Percentiles rank a stretch among this genome's conserved stretches.
Conservation (phyloP, 2,888 invertebrate species). For the Platycheirus rosarum region DNA sequence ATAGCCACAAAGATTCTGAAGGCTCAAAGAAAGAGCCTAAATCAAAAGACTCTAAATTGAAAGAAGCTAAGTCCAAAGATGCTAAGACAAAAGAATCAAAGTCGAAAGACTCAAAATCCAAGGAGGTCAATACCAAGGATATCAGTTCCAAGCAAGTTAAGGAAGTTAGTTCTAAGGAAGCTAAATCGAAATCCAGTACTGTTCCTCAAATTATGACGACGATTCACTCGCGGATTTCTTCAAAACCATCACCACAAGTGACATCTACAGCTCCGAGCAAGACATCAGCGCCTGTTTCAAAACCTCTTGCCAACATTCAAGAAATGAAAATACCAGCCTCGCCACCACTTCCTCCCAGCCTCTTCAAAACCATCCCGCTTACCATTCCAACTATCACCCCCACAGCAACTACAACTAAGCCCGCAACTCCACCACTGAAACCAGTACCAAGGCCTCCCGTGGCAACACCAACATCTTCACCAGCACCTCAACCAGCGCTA, state of each 20-base stretch:
- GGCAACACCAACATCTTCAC: conserved; percentile 11
- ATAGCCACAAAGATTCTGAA: conserved; percentile 61
- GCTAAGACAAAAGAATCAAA: conserved; percentile 22
- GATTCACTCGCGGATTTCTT: conserved; percentile 36
- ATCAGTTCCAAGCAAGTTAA: background rate
- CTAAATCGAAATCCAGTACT: conserved; percentile 33
- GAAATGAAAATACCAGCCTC: conserved; percentile 79
- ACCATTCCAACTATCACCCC: conserved; percentile 76
- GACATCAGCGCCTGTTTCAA: conserved; percentile 63
- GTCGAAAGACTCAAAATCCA: conserved; percentile 24
- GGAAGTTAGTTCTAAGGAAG: conserved; percentile 17
- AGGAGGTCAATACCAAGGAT: background rate
- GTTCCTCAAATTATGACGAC: conserved; percentile 60
- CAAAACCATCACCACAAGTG: conserved; percentile 37
- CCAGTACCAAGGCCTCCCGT: conserved; percentile 57
- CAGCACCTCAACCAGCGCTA: conserved; percentile 19
- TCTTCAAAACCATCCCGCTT: conserved; percentile 79
- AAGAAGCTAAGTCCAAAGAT: conserved; percentile 11
- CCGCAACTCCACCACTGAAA: conserved; percentile 58
- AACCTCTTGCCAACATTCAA: conserved; percentile 75
- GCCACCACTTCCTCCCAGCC: conserved; percentile 81
- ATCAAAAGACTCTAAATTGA: conserved; percentile 7
- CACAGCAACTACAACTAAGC: conserved; percentile 61
- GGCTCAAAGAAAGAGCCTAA: conserved; percentile 36
- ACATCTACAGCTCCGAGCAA: conserved; percentile 32